phyloP scores from a whole-genome alignment of 2,113 vertebrate genomes.

The Ictalurus furcatus region DNA sequence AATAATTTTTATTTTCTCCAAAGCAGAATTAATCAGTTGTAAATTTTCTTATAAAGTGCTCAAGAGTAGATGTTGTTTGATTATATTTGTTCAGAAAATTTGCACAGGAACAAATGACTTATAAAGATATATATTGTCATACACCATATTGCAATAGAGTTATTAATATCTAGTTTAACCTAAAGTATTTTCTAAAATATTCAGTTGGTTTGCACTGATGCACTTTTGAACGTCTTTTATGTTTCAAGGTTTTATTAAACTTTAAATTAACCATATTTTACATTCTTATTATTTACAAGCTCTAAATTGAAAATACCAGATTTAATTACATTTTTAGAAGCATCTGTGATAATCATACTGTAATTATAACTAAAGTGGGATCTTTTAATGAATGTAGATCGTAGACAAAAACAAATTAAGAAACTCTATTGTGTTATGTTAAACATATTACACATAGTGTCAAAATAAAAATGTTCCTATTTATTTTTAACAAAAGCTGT shows the following conservation, averaged over 20 bases:
- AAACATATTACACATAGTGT: not conserved
- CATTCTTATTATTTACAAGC: not conserved
- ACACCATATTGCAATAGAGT: not conserved
- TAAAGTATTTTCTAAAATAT: not conserved
- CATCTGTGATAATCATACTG: not conserved
- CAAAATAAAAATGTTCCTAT: not conserved
- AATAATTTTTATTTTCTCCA: not conserved
- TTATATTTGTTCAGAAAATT: slow-evolving; percentile 58
- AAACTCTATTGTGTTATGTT: not conserved
- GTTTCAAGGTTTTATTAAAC: not conserved
- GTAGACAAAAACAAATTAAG: not conserved
- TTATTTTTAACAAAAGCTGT: too few species aligned
- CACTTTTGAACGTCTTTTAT: not conserved
- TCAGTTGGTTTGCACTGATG: not conserved
- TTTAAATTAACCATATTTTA: not conserved
- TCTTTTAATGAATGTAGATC: not conserved
- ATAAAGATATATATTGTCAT: not conserved
- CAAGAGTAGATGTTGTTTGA: not conserved
- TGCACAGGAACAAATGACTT: not conserved
- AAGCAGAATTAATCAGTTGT: not conserved
- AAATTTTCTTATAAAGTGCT: not conserved
- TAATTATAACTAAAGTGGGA: not conserved
- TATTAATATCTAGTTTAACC: not conserved
- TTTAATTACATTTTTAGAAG: not conserved
- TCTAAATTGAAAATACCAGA: not conserved